Conservation (phyloP, 2,113 vertebrate species). For the Lipophrys pholis region DNA sequence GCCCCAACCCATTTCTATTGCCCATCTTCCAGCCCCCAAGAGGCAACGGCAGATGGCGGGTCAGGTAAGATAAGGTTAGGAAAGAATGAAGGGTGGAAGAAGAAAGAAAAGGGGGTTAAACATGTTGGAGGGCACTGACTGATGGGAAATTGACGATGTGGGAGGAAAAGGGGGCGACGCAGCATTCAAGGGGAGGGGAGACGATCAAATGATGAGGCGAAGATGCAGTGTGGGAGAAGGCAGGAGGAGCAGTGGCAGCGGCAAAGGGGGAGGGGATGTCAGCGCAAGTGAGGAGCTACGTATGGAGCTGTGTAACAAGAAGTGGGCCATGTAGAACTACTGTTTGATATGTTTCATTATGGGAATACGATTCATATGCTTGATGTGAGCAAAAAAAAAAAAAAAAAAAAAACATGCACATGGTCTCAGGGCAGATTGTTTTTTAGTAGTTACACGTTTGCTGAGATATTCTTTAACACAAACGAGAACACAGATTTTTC, state of each 20-base stretch:
- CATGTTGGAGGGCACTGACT: background rate
- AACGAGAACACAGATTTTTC: background rate
- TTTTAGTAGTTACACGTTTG: background rate
- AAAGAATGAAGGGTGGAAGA: background rate
- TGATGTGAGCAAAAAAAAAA: background rate
- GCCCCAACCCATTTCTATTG: conserved; percentile 12
- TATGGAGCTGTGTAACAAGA: conserved; percentile 9
- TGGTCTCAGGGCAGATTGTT: background rate
- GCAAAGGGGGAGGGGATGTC: conserved; percentile 11
- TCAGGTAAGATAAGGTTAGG: conserved; percentile 55
- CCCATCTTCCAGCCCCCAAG: conserved; percentile 22
- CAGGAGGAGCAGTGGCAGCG: conserved; percentile 10
- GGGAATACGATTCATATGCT: conserved; percentile 6
- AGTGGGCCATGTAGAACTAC: conserved; percentile 3
- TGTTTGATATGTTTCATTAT: conserved; percentile 16
- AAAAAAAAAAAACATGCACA: background rate
- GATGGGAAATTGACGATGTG: background rate
- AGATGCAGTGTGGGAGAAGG: conserved; percentile 13
- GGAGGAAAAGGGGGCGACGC: background rate
- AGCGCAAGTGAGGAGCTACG: background rate
- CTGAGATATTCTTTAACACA: too few relatives aligned
- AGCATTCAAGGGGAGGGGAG: background rate
- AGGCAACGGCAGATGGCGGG: conserved; percentile 64
- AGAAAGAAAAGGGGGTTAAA: conserved; percentile 1
- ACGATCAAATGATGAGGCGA: conserved; percentile 30